Conservation (phyloP, 2,888 invertebrate genomes). For the Cataglyphis cursor region DNA sequence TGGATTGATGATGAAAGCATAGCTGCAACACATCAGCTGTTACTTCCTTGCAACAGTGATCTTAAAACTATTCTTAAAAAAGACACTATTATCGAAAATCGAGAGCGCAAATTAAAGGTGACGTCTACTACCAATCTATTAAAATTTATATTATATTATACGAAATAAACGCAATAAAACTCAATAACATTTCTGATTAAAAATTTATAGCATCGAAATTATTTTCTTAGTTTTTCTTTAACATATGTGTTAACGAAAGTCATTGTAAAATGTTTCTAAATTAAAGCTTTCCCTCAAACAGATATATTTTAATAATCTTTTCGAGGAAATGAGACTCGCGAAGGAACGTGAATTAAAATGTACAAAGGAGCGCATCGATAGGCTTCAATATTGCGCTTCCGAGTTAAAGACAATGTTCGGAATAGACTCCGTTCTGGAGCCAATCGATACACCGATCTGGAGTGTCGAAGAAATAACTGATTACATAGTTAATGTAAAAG, state of each 20-base stretch:
- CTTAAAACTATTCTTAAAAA: constrained; percentile 15
- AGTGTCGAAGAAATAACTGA: constrained; percentile 89
- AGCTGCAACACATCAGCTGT: constrained; percentile 51
- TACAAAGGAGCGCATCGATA: constrained; percentile 89
- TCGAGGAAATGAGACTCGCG: constrained; percentile 89
- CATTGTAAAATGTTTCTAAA: neutral
- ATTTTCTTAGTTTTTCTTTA: neutral
- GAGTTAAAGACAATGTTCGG: constrained; percentile 82
- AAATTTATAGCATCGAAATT: neutral
- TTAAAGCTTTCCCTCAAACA: constrained; percentile 32
- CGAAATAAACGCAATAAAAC: neutral
- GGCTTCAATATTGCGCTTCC: constrained; percentile 90
- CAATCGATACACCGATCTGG: constrained; percentile 88
- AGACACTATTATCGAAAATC: constrained; percentile 32
- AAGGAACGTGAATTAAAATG: constrained; percentile 90
- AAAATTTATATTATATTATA: neutral
- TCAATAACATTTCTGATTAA: neutral
- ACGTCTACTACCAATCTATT: neutral
- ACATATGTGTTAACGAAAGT: neutral
- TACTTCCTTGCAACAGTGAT: neutral
- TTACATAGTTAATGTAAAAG: constrained; percentile 89
- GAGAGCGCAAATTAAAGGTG: constrained; percentile 75
- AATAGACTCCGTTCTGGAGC: constrained; percentile 47
- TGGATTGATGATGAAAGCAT: constrained; percentile 63
- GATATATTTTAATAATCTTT: constrained; percentile 91